Evolutionary conservation across 35 echinoderm and acorn worm genomes (phyloP), one percentile per base, ranked within the genome.

Genomic region (Heliocidaris tuberculata): DNA sequence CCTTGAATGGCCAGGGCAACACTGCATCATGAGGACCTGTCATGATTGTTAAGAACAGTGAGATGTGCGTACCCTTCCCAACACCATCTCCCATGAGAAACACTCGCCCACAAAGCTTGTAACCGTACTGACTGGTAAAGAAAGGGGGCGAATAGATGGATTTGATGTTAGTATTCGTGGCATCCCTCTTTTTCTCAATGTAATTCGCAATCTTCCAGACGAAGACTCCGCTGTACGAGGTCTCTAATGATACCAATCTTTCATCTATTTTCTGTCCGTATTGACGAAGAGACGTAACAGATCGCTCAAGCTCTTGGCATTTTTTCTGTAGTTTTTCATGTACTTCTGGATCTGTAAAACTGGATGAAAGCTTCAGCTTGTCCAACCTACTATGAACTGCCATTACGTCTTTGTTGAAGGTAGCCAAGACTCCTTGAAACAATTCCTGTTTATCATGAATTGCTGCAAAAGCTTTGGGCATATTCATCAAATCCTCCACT

Each of bases 191-290:
- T 13, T 92, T 95, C 59, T 92, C 42, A 24, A 7, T 92, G 49
- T 92, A 92, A 60, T 92, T 95, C 3, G 86, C 8, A 31, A 95
- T 95, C 52, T 95, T 95, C 95, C 95, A 95, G 27, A 95, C 13
- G 35, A 92, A 89, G n/a, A 92, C 47, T 48, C 95, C 95, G 65
- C 32, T 59, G 86, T 91, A 92, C 8, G 95, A 59, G 12, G 88
- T 32, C 30, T 90, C 90, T 42, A 92, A 60, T 27, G 13, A 15
- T 32, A 89, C 12, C 31, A 89, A 30, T 35, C 86, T 27, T 30
- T 13, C 31, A 24, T 89, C 86, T 15, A 89, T 15, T 30, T 89
- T 89, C 31, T 89, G 86, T 15, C 13, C 86, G 6, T 15, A 89
- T 35, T 27, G 31, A 27, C 13, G 12, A 32, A 89, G 86, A 24